Evolutionary conservation across 2,797 vertebrate species (phyloP).

Genomic region (Urosaurus nigricauda): DNA sequence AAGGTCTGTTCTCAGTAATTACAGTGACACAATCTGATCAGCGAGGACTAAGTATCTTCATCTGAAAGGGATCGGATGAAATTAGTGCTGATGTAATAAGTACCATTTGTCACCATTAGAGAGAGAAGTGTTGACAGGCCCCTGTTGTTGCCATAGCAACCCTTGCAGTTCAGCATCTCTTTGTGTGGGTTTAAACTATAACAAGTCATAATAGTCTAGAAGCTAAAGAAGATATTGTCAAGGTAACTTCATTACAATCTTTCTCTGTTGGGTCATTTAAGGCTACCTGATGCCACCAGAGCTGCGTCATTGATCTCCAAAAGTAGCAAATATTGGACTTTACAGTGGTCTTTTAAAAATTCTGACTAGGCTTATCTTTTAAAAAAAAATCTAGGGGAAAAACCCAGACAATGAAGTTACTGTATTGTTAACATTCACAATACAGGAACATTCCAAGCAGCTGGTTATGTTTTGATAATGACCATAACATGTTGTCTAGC

Average conservation of each 20-base stretch:
- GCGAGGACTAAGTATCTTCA: constrained; percentile 92
- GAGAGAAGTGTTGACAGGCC: constrained; percentile 90
- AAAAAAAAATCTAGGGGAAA: neutral
- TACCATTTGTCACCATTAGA: constrained; percentile 94
- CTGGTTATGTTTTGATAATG: neutral
- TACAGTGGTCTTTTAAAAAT: constrained; percentile 6
- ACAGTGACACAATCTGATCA: constrained; percentile 93
- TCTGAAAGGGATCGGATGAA: constrained; percentile 90
- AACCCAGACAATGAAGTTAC: neutral
- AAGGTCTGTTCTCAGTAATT: constrained; percentile 95
- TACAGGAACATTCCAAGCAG: neutral
- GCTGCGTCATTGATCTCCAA: neutral
- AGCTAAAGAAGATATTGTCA: constrained; percentile 35
- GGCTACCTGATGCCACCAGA: rapidly evolving
- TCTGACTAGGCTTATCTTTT: neutral
- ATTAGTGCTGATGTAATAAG: constrained; percentile 96
- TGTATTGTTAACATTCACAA: neutral
- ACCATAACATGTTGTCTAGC: neutral
- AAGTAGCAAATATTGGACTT: neutral
- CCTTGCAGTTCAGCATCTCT: constrained; percentile 32
- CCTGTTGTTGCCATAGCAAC: constrained; percentile 85
- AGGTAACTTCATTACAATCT: constrained; percentile 28
- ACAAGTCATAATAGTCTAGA: constrained; percentile 51
- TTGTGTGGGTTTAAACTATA: constrained; percentile 54
- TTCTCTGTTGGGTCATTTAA: neutral